Conservation (phyloP, 2,888 invertebrate genomes). For the Parochlus steinenii region DNA sequence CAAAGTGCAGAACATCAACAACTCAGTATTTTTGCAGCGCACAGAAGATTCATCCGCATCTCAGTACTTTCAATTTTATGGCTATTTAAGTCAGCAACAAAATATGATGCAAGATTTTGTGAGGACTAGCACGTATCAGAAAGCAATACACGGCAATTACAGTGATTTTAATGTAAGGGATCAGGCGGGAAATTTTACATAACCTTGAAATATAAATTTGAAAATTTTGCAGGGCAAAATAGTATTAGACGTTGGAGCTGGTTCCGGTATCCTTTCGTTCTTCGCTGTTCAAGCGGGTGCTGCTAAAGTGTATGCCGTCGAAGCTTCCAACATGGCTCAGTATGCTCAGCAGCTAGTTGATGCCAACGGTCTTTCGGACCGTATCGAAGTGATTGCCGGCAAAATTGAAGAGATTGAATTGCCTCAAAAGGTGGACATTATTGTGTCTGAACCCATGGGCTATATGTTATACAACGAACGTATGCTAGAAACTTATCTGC, state of each 20-base stretch:
- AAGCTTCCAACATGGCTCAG: constrained; percentile 97
- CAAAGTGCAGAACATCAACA: constrained; percentile 18
- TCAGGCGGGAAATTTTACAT: too few relatives aligned
- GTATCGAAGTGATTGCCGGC: constrained; percentile 84
- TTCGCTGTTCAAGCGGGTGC: constrained; percentile 98
- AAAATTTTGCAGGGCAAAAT: too few relatives aligned
- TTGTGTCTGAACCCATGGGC: constrained; percentile 99
- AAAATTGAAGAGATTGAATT: constrained; percentile 97
- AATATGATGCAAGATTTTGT: constrained; percentile 99
- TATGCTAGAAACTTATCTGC: constrained; percentile 96
- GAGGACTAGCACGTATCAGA: constrained; percentile 94
- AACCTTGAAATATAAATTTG: too few relatives aligned
- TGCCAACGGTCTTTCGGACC: constrained; percentile 74
- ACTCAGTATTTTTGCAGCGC: constrained; percentile 82
- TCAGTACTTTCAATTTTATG: constrained; percentile 99
- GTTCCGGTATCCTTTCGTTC: constrained; percentile 95
- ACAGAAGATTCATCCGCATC: constrained; percentile 97
- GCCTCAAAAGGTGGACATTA: constrained; percentile 89
- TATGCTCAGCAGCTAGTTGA: constrained; percentile 83
- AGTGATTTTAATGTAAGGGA: constrained; percentile 84
- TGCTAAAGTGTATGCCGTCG: constrained; percentile 93
- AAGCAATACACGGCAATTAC: constrained; percentile 85
- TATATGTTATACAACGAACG: constrained; percentile 99
- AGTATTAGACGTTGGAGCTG: constrained; percentile 94
- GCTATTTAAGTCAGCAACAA: constrained; percentile 96